phyloP scores from a whole-genome alignment of 2,113 vertebrate species.

The Actenoides lindsayi region DNA sequence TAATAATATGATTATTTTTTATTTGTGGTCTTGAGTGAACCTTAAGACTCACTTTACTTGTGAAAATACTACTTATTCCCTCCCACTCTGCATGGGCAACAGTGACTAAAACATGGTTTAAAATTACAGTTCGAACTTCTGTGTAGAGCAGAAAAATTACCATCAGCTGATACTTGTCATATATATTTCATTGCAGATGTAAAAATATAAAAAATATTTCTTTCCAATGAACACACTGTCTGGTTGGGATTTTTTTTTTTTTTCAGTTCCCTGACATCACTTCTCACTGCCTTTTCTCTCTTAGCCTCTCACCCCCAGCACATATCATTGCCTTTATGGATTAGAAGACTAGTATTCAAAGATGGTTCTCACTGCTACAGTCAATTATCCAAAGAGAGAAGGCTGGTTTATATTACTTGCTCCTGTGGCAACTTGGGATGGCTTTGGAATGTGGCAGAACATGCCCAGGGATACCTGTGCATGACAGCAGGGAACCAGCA shows the following conservation, averaged over 20 bases:
- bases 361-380: slow-evolving; percentile 24
- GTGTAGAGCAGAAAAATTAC: neutral
- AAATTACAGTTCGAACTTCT: neutral
- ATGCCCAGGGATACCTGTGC: slow-evolving; percentile 8
- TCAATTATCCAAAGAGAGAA: slow-evolving; percentile 15
- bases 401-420: neutral
- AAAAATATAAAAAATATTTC: neutral
- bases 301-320: neutral
- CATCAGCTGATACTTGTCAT: neutral
- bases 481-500: neutral
- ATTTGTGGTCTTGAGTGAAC: neutral
- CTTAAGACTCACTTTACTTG: neutral
- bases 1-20: neutral
- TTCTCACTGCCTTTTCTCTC: neutral
- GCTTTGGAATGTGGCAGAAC: neutral
- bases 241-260: neutral
- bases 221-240: neutral
- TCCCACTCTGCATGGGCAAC: neutral
- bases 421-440: neutral
- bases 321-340: neutral
- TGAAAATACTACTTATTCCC: neutral
- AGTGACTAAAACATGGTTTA: neutral
- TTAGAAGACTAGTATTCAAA: slow-evolving; percentile 27
- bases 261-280: accelerated
- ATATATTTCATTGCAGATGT: neutral